phyloP scores from a whole-genome alignment of 2,888 invertebrate species.

The Nowickia ferox region DNA sequence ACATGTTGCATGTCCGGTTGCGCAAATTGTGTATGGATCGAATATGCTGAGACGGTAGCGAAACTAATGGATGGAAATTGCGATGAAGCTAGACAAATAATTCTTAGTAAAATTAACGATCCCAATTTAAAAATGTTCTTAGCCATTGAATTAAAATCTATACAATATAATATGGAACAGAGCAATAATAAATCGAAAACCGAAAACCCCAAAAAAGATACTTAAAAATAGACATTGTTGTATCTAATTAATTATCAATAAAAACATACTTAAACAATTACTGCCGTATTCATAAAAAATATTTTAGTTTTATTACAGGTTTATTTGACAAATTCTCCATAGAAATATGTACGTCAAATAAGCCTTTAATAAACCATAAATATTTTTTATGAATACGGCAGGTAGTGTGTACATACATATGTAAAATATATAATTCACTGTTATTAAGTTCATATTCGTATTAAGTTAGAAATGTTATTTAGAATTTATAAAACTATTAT shows the following conservation, averaged over 20 bases:
- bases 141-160: conserved; percentile 88
- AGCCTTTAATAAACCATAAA: no score
- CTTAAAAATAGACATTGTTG: not conserved
- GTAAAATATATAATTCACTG: not conserved
- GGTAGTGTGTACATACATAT: not conserved
- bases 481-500: no score
- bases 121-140: conserved; percentile 92
- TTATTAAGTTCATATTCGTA: not conserved
- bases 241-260: not conserved
- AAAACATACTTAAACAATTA: not conserved
- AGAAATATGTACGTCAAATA: no score
- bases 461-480: no score
- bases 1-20: conserved; percentile 97
- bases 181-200: not conserved
- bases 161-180: conserved; percentile 70
- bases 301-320: no score
- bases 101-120: conserved; percentile 90
- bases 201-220: conserved; percentile 26
- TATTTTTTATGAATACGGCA: no score
- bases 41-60: conserved; percentile 91
- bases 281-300: no score
- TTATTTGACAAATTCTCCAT: no score
- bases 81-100: conserved; percentile 87
- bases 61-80: conserved; percentile 87
- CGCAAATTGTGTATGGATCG: conserved; percentile 95